A percentile compares a stretch with the other conserved stretches of the same genome.
phyloP scores from a whole-genome alignment of 2,113 vertebrate species.

The Camelus bactrianus region DNA sequence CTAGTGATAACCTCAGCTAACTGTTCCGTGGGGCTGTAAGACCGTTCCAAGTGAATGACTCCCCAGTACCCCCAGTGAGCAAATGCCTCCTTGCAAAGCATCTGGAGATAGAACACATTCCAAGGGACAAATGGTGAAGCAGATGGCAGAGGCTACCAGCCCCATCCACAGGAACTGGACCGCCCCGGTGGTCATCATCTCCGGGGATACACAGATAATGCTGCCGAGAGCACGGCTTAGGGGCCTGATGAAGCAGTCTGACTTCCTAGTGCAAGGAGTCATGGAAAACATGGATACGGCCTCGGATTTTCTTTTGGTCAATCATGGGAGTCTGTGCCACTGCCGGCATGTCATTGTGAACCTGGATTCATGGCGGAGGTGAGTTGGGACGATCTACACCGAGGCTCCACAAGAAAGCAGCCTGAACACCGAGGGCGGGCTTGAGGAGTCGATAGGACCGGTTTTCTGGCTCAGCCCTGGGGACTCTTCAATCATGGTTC shows the following conservation, averaged over 20 bases:
- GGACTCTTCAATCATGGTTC: not conserved
- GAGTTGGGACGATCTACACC: accelerated
- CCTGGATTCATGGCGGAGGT: not conserved
- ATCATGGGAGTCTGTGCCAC: not conserved
- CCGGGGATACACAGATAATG: accelerated
- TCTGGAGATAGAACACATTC: not conserved
- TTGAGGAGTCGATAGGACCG: not conserved
- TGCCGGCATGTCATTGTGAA: not conserved
- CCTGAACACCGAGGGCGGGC: accelerated
- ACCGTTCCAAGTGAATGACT: not conserved
- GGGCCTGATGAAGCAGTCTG: not conserved
- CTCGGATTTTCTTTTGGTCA: no score
- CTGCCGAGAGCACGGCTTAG: accelerated
- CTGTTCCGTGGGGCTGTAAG: not conserved
- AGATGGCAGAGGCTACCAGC: accelerated
- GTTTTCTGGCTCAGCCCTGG: not conserved
- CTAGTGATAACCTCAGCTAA: not conserved
- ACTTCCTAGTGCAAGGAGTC: not conserved
- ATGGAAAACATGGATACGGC: accelerated
- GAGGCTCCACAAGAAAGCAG: not conserved
- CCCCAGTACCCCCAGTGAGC: not conserved
- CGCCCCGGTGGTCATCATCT: not conserved
- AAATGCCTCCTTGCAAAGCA: not conserved
- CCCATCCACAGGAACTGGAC: not conserved
- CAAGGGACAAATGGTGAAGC: accelerated